Conservation (phyloP, 2,113 vertebrate genomes). For the Coracopsis vasa region DNA sequence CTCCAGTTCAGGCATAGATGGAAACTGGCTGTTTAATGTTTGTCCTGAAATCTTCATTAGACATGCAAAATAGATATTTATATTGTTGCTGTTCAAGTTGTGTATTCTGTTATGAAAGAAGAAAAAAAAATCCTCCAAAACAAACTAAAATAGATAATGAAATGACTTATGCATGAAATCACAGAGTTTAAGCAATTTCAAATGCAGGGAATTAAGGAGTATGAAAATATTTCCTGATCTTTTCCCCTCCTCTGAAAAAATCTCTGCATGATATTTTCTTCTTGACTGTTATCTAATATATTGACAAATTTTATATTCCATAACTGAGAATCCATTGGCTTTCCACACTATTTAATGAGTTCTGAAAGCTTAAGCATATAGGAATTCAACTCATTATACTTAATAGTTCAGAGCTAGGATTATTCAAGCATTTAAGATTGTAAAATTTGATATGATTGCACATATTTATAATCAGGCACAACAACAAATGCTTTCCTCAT, state of each 20-base stretch:
- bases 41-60: neutral
- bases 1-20: neutral
- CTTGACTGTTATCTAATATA: neutral
- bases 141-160: neutral
- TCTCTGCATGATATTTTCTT: neutral
- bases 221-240: neutral
- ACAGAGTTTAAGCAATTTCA: neutral
- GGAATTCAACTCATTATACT: neutral
- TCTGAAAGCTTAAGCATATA: neutral
- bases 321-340: neutral
- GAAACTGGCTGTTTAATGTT: neutral
- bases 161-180: neutral
- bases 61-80: neutral
- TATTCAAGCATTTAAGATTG: slow-evolving; percentile 1
- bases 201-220: neutral
- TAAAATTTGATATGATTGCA: neutral
- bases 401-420: neutral
- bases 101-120: neutral
- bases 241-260: neutral
- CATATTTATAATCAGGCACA: neutral
- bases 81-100: neutral
- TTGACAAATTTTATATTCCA: neutral
- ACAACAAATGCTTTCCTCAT: neutral
- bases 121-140: neutral
- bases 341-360: neutral